phyloP scores from a whole-genome alignment of 1,140 invertebrate genomes.

The Ladona fulva region DNA sequence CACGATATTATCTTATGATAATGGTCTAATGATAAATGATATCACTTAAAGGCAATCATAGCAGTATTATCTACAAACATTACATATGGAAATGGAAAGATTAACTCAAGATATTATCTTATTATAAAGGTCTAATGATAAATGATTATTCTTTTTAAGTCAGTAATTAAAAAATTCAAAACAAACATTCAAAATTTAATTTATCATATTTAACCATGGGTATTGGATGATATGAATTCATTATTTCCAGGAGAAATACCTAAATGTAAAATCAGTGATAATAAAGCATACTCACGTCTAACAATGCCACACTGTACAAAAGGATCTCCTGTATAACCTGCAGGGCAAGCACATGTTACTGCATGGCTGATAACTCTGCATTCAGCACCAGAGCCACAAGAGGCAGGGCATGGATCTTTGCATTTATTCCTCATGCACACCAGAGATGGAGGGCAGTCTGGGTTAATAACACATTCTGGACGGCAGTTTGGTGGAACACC shows the following conservation, averaged over 20 bases:
- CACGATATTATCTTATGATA: too few relatives aligned
- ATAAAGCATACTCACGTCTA: constrained; percentile 28
- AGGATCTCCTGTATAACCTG: constrained; percentile 68
- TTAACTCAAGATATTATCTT: too few relatives aligned
- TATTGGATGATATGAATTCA: too few relatives aligned
- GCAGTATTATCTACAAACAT: neutral
- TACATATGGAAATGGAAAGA: neutral
- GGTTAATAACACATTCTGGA: constrained; percentile 67
- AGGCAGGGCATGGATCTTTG: constrained; percentile 63
- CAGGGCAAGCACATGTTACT: constrained; percentile 61
- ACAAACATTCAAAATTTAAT: constrained; percentile 9
- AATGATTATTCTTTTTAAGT: too few relatives aligned
- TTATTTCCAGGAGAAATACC: too few relatives aligned
- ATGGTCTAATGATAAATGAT: too few relatives aligned
- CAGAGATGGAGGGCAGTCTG: constrained; percentile 61
- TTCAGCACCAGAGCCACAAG: constrained; percentile 65
- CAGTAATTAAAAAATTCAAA: neutral
- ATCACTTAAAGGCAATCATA: too few relatives aligned
- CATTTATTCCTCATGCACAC: constrained; percentile 69
- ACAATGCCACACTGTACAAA: constrained; percentile 48
- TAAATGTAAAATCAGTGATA: too few relatives aligned
- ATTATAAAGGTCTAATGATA: too few relatives aligned
- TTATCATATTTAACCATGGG: too few relatives aligned
- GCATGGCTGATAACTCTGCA: constrained; percentile 67
- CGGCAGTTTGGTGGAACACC: constrained; percentile 63